Conservation (phyloP, 1,140 invertebrate species). For the Brachionus asplanchnoidis region DNA sequence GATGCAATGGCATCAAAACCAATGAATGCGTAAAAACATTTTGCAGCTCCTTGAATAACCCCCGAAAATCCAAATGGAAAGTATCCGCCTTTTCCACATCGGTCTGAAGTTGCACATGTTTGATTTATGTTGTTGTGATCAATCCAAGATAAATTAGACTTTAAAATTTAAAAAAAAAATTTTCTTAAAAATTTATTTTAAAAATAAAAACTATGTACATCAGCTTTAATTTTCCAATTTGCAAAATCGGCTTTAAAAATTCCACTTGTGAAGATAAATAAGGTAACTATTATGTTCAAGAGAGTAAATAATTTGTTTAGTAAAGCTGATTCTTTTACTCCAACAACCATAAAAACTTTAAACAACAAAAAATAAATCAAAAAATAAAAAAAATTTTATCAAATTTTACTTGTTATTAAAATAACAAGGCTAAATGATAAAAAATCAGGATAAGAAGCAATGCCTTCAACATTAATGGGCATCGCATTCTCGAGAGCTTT, state of each 20-base stretch:
- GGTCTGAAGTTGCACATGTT: neutral
- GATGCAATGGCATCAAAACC: constrained; percentile 34
- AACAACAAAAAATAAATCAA: constrained; percentile 35
- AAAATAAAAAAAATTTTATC: too few species aligned
- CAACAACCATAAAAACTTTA: constrained; percentile 62
- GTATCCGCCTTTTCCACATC: constrained; percentile 32
- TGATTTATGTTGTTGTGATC: neutral
- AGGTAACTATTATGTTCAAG: constrained; percentile 51
- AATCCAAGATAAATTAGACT: neutral
- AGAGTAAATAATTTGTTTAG: constrained; percentile 50
- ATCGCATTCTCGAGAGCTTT: constrained; percentile 51
- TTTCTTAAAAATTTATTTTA: too few species aligned
- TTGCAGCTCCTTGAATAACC: constrained; percentile 12
- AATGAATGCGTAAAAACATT: constrained; percentile 36
- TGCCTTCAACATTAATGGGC: constrained; percentile 57
- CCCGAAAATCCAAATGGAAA: constrained; percentile 29
- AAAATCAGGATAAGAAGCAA: constrained; percentile 71
- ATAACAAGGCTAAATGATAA: constrained; percentile 63
- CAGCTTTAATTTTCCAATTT: constrained; percentile 56
- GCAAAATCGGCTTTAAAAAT: constrained; percentile 53
- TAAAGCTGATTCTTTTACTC: constrained; percentile 67
- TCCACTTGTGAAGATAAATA: constrained; percentile 54
- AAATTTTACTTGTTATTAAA: constrained; percentile 38
- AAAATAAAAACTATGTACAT: constrained; percentile 37
- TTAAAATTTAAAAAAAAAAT: neutral